Base-by-base conservation (phyloP, 2,888 invertebrate species). In the Chironomus tentans region DNA sequence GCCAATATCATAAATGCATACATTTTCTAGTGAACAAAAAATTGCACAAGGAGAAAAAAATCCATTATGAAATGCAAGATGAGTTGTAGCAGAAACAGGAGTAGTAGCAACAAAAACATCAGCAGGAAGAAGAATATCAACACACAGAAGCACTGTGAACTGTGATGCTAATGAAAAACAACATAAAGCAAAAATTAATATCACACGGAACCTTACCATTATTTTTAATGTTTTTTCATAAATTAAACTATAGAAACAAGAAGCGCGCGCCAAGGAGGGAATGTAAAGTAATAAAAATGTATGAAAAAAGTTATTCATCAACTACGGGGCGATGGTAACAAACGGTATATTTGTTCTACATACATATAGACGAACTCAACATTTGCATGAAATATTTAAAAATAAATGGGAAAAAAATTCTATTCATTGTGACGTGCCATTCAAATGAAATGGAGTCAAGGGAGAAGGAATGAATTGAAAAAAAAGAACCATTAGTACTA, bases 101-200 rank as follows among this genome's bases (percentile, higher is more conserved):
- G 38, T 38, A 24, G 38, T 4, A 21, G 62, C 15, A n/a, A 69
- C 46, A 38, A 69, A 18, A 38, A 38, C 38, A 38, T 1, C 38
- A 38, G 38, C 10, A 38, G 62, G 46, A 72, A 72, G 62, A 72
- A 46, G 72, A 72, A 62, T 38, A 28, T 22, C 18, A 70, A 47
- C 18, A 21, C n/a, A 38, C 18, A 21, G 18, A 18, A 21, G 18
- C 18, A 50, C 15, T 50, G 4, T n/a, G 50, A 13, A 50, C 56
- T 50, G 71, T 15, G 72, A 72, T 72, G 72, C 48, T 72, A 72
- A 72, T 72, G 72, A 72, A 72, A 72, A 72, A 72, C 50, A 72
- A 61, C 72, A 71, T 71, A 71, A 71, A 71, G 71, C 71, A 72
- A 72, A 61, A 72, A 72, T 72, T 72, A 72, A 72, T 72, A 72